Percentiles rank a stretch among this genome's conserved stretches.
Conservation (phyloP, 2,888 invertebrate genomes). For the Plagodis pulveraria region DNA sequence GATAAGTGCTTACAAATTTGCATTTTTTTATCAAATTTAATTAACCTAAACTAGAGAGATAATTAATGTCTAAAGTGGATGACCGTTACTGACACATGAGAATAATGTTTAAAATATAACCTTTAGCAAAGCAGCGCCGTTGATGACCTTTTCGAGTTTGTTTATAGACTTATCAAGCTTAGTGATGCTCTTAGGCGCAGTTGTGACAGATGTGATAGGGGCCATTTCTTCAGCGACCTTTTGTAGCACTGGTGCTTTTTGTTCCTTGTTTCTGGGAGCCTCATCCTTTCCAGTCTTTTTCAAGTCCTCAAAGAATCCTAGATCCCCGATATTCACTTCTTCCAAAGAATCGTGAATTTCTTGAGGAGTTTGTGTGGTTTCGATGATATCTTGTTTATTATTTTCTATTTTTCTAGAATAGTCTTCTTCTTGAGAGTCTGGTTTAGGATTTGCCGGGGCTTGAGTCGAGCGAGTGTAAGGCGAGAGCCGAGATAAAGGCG, state of each 20-base stretch:
- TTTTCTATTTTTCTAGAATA: conserved; percentile 16
- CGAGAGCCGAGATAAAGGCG: conserved; percentile 62
- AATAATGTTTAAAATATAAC: conserved; percentile 38
- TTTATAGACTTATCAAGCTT: conserved; percentile 58
- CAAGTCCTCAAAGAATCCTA: conserved; percentile 60
- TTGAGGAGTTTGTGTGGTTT: conserved; percentile 27
- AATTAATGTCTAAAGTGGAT: too few species aligned
- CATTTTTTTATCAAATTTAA: too few species aligned
- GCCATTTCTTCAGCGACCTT: conserved; percentile 5
- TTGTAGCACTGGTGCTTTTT: conserved; percentile 14
- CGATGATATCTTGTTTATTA: conserved; percentile 26
- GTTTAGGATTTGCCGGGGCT: conserved; percentile 14
- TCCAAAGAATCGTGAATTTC: conserved; percentile 46
- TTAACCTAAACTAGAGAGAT: too few species aligned
- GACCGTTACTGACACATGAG: too few species aligned
- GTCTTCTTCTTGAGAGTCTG: conserved; percentile 13
- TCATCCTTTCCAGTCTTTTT: conserved; percentile 42
- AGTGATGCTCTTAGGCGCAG: conserved; percentile 45
- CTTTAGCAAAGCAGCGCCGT: conserved; percentile 66
- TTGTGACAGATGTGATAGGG: conserved; percentile 8
- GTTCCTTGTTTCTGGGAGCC: conserved; percentile 6
- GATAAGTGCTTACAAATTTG: too few species aligned
- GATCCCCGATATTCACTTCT: conserved; percentile 57
- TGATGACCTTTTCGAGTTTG: conserved; percentile 65
- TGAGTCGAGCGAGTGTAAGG: conserved; percentile 53